Conservation (phyloP, 2,113 vertebrate genomes). For the Glaucomys volans region DNA sequence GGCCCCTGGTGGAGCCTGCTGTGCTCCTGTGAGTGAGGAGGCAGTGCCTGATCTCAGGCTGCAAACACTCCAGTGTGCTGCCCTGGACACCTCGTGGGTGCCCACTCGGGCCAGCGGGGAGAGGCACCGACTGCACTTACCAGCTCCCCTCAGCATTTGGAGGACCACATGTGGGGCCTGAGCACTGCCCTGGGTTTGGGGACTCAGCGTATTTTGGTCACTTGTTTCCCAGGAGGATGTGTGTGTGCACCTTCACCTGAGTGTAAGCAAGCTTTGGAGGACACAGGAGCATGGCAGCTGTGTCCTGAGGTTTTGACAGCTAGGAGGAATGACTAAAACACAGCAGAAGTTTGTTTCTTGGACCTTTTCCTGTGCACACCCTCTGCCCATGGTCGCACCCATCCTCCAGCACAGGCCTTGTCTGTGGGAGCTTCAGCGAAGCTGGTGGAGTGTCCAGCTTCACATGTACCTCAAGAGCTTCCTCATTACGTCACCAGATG, state of each 20-base stretch:
- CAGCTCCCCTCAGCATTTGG: too few relatives aligned
- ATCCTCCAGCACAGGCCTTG: neutral
- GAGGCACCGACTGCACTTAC: neutral
- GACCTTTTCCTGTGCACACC: rapidly evolving
- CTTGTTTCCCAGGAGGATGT: neutral
- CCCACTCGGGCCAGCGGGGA: neutral
- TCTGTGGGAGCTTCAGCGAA: neutral
- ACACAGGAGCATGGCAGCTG: rapidly evolving
- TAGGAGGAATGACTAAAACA: neutral
- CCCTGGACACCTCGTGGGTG: rapidly evolving
- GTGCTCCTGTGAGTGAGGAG: neutral
- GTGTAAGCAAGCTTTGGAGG: neutral
- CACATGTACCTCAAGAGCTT: neutral
- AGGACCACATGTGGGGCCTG: neutral
- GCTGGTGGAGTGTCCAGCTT: neutral
- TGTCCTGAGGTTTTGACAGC: neutral
- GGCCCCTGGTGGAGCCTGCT: neutral
- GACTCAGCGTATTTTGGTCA: neutral
- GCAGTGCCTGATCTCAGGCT: neutral
- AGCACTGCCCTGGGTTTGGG: neutral
- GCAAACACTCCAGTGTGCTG: neutral
- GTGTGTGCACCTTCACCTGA: neutral
- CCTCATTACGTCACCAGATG: rapidly evolving
- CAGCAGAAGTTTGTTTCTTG: neutral
- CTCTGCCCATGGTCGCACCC: too few relatives aligned